Base-by-base conservation (phyloP, 2,113 vertebrate genomes). In the Solenodon paradoxus region DNA sequence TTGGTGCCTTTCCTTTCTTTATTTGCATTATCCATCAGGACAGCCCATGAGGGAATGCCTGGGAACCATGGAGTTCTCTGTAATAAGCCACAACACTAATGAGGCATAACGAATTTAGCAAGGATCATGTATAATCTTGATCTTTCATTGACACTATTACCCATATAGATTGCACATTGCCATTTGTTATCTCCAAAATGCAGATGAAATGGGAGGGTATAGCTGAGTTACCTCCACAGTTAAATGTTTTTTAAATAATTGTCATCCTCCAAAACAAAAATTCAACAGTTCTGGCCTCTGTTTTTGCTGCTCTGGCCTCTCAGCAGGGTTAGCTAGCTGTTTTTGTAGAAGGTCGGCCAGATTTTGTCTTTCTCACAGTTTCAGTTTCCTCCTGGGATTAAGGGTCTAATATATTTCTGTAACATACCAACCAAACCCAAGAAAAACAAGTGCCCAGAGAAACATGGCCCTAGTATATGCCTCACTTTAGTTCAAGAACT, bases 301-400 rank as follows among this genome's bases (percentile, higher is more conserved):
- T 74, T 98, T 98, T 98, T 95, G 94, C 97, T 97, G 90, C 96
- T 96, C 97, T 97, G 97, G 97, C 96, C 97, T 98, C 98, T 97
- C 98, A 98, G 98, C 97, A 96, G 97, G 98, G 92, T 94, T 97
- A 97, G 97, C 97, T 97, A 97, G 97, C 96, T 97, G 95, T 95
- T 98, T 97, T 97, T 93, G 86, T 64, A 97, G 98, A 97, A 98
- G 98, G 98, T 98, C 98, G 98, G 98, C 97, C 98, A 98, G 98
- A 98, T 98, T 98, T 98, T 97, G 97, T 98, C 98, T 98, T 98
- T 98, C 98, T 98, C 98, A 98, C 98, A 98, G 98, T 98, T 98
- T 98, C 96, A 38, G 32, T 96, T 98, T 98, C 97, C 98, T 97
- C 97, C 91, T 96, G 98, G 98, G 98, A 98, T 94, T 96, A 96